A percentile compares a stretch with the other conserved stretches of the same genome.
Evolutionary conservation across 2,888 invertebrate species (phyloP).

Genomic region (Ferrisia virgata): DNA sequence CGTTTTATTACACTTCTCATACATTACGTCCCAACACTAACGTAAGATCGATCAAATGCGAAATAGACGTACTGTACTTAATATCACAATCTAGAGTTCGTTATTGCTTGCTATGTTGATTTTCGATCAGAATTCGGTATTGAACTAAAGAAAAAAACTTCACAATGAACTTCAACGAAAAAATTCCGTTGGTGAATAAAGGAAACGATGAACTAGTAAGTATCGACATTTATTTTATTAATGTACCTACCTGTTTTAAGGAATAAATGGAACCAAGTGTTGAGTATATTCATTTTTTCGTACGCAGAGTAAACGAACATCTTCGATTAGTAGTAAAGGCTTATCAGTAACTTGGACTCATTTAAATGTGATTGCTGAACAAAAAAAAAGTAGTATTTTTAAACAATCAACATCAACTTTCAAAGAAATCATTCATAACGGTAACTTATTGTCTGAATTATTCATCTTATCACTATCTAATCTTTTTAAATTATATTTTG

Average conservation of each 20-base stretch:
- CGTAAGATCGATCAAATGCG: too few relatives aligned
- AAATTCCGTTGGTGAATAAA: background rate
- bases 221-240: too few relatives aligned
- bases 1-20: too few relatives aligned
- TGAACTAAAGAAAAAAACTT: background rate
- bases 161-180: background rate
- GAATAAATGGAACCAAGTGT: background rate
- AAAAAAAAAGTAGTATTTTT: background rate
- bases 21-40: too few relatives aligned
- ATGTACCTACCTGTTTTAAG: background rate
- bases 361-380: background rate
- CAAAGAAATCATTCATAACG: constrained; percentile 37
- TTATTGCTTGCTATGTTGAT: background rate
- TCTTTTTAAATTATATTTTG: too few relatives aligned
- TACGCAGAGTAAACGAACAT: background rate
- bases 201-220: background rate
- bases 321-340: constrained; percentile 18
- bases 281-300: background rate
- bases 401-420: background rate
- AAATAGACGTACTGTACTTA: too few relatives aligned
- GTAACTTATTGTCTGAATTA: constrained; percentile 27
- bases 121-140: background rate
- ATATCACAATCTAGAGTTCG: background rate
- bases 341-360: constrained; percentile 37
- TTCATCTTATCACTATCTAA: too few relatives aligned